These are phyloP conservation scores for Tenualosa thibaudeaui DNA, from an alignment of 2,797 vertebrate species.

Conservation along the genomic window DNA sequence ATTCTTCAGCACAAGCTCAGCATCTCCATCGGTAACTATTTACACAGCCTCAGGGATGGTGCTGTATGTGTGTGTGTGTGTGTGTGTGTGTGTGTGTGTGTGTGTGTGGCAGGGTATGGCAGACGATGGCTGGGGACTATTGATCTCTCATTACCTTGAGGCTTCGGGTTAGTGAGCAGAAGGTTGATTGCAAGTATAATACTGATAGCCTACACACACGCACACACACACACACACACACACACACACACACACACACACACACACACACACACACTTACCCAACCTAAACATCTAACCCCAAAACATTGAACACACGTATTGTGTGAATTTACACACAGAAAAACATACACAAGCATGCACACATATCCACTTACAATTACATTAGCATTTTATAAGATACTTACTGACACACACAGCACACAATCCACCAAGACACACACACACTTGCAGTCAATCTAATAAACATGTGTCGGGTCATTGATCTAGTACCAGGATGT, in stretches of 20 bases:
- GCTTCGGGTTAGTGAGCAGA: neutral
- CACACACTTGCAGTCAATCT: constrained; percentile 10
- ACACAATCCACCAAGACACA: neutral
- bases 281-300: neutral
- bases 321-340: neutral
- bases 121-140: neutral
- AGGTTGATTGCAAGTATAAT: neutral
- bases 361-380: neutral
- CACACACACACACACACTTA: neutral
- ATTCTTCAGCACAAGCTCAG: too few species aligned
- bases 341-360: neutral
- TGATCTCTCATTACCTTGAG: constrained; percentile 14
- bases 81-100: constrained; percentile 8
- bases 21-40: too few species aligned
- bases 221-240: neutral
- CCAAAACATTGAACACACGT: neutral
- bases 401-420: neutral
- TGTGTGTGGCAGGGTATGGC: constrained; percentile 3
- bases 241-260: neutral
- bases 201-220: neutral
- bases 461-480: too few species aligned
- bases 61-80: constrained; percentile 21
- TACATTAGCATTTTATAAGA: too few species aligned
- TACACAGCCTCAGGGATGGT: neutral
- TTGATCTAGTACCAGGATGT: too few species aligned